These are phyloP conservation scores for Calcarius lapponicus DNA, from an alignment of 2,797 vertebrate genomes.

Conservation along the genomic window DNA sequence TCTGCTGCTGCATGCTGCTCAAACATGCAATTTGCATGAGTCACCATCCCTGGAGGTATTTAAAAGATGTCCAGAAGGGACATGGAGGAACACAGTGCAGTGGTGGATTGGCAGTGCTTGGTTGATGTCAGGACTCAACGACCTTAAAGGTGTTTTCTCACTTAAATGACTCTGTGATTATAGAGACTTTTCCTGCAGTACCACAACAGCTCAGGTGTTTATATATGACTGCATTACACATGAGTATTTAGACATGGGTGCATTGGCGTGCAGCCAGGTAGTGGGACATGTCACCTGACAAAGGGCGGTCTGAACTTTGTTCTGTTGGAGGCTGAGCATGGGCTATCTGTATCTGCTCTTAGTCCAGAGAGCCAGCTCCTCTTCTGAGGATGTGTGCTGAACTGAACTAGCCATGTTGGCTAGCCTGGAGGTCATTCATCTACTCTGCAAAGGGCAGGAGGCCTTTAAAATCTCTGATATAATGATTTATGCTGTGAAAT, in stretches of 20 bases:
- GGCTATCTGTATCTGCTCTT: accelerated
- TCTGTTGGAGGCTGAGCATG: accelerated
- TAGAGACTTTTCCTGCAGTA: background rate
- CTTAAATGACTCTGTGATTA: background rate
- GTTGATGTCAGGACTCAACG: background rate
- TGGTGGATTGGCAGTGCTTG: background rate
- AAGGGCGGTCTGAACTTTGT: background rate
- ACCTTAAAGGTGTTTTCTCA: background rate
- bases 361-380: background rate
- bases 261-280: background rate
- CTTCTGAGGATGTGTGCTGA: background rate
- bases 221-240: background rate
- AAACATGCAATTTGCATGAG: background rate
- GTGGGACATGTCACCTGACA: background rate
- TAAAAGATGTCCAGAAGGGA: background rate
- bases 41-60: background rate
- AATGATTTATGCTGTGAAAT: background rate
- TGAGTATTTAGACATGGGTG: background rate
- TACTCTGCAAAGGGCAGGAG: background rate
- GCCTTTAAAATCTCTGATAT: background rate
- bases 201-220: background rate
- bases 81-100: background rate
- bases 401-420: background rate
- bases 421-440: background rate
- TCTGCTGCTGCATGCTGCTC: background rate